phyloP scores from a whole-genome alignment of 2,113 vertebrate genomes.

The Hyperopisus bebe region DNA sequence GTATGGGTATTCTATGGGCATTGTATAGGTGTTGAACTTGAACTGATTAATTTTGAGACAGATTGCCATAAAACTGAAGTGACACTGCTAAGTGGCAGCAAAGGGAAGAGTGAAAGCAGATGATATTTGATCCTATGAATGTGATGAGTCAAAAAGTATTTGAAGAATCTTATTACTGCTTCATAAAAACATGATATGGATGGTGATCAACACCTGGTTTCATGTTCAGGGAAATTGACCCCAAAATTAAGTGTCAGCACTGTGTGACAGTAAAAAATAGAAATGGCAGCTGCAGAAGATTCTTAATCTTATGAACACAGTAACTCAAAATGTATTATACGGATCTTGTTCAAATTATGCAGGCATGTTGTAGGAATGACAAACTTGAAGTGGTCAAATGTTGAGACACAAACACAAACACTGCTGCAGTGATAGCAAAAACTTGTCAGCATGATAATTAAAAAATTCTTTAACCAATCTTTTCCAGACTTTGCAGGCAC shows the following conservation, averaged over 20 bases:
- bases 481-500: background rate
- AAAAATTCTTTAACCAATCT: background rate
- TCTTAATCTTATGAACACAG: background rate
- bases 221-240: background rate
- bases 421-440: background rate
- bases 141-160: background rate
- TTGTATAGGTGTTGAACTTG: background rate
- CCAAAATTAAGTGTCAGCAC: background rate
- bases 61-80: background rate
- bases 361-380: background rate
- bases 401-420: background rate
- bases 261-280: background rate
- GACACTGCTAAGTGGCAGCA: background rate
- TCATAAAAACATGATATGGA: background rate
- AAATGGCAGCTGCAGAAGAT: background rate
- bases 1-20: background rate
- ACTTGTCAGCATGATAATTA: background rate
- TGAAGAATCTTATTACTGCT: background rate
- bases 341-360: background rate
- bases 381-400: background rate
- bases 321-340: background rate
- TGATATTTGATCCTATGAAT: background rate
- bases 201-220: background rate
- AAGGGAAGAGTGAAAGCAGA: background rate
- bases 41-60: background rate